Evolutionary conservation across 2,888 invertebrate genomes (phyloP).

Genomic region (Papilio protenor): DNA sequence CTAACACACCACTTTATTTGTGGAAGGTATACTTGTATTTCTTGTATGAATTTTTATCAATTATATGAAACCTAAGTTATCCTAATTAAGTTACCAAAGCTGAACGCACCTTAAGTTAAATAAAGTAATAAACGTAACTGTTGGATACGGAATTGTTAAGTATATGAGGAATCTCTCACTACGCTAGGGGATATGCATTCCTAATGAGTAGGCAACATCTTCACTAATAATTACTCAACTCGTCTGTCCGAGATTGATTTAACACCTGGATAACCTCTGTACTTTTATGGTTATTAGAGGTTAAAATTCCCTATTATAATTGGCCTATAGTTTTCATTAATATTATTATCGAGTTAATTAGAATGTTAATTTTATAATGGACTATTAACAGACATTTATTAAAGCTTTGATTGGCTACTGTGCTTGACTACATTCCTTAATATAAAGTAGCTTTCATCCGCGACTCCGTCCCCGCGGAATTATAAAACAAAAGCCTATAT

Average conservation of each 20-base stretch:
- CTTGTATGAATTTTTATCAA: no score
- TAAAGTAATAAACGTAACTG: slow-evolving; percentile 45
- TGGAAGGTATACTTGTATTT: no score
- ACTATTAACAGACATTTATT: slow-evolving; percentile 16
- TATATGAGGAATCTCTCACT: slow-evolving; percentile 50
- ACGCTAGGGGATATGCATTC: slow-evolving; percentile 34
- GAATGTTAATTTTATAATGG: slow-evolving; percentile 19
- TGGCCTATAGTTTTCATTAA: slow-evolving; percentile 24
- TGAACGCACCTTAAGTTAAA: slow-evolving; percentile 26
- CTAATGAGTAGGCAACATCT: slow-evolving; percentile 37
- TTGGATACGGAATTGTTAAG: slow-evolving; percentile 43
- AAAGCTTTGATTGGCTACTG: slow-evolving; percentile 17
- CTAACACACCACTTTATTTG: no score
- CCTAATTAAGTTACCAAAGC: slow-evolving; percentile 2
- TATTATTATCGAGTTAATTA: slow-evolving; percentile 34
- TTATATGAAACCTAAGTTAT: background rate
- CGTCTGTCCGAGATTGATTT: slow-evolving; percentile 39
- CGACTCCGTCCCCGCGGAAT: no score
- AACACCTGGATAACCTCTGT: slow-evolving; percentile 34
- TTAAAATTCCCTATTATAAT: slow-evolving; percentile 32
- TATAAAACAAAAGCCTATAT: no score
- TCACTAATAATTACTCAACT: slow-evolving; percentile 37
- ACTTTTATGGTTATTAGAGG: slow-evolving; percentile 41
- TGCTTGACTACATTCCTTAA: background rate
- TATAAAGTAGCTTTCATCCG: background rate